phyloP scores from a whole-genome alignment of 2,797 vertebrate genomes.

The Tokudaia muenninki region DNA sequence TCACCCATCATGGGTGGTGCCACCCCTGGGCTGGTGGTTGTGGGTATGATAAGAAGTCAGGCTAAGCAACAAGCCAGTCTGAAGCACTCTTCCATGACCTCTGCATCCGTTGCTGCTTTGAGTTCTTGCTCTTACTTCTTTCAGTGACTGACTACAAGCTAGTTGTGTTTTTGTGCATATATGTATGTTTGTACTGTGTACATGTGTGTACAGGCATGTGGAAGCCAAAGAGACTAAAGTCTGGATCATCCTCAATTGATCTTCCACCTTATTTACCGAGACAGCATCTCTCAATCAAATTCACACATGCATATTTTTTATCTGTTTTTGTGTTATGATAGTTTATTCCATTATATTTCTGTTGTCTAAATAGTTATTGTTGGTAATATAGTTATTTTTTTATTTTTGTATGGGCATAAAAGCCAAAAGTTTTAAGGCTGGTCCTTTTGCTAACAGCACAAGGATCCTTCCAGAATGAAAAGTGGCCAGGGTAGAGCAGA shows the following conservation, averaged over 20 bases:
- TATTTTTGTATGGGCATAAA: neutral
- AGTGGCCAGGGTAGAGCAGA: neutral
- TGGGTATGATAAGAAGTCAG: neutral
- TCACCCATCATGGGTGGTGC: too few species aligned
- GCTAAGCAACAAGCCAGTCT: neutral
- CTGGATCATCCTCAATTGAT: neutral
- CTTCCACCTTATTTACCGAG: neutral
- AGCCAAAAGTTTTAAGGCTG: neutral
- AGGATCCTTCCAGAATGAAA: neutral
- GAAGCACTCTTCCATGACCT: neutral
- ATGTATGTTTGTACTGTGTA: neutral
- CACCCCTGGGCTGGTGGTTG: too few species aligned
- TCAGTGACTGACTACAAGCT: neutral
- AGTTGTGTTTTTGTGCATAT: neutral
- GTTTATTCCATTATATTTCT: neutral
- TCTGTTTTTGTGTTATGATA: neutral
- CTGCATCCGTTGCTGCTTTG: neutral
- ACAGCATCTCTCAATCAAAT: neutral
- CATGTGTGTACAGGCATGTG: neutral
- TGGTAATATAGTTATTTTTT: neutral
- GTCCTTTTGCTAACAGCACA: neutral
- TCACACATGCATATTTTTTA: neutral
- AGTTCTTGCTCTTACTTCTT: neutral
- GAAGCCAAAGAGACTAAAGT: neutral
- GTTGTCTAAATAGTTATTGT: neutral